Conservation (phyloP, 2,797 vertebrate species). For the Ptychadena robeensis region DNA sequence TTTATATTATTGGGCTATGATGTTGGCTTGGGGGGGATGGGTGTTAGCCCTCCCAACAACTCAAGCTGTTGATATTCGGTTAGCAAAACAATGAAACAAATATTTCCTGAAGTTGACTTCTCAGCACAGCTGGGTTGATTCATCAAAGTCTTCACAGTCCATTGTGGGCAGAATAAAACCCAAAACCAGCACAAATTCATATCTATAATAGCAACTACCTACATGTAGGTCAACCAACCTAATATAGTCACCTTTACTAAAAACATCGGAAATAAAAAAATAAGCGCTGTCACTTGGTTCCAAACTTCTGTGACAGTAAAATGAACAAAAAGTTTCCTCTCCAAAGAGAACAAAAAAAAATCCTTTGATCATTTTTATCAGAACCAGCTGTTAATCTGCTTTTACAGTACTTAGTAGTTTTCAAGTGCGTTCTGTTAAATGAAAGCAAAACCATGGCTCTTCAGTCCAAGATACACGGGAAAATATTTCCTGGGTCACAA, state of each 20-base stretch:
- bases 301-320: constrained; percentile 37
- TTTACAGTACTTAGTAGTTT: constrained; percentile 21
- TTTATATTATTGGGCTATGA: too few relatives aligned
- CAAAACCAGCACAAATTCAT: not conserved
- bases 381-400: constrained; percentile 39
- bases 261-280: not conserved
- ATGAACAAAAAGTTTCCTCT: constrained; percentile 10
- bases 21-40: too few relatives aligned
- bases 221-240: constrained; percentile 3
- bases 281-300: constrained; percentile 2
- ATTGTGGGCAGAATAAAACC: not conserved
- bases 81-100: not conserved
- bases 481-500: not conserved
- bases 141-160: constrained; percentile 2
- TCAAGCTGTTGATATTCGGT: constrained; percentile 29
- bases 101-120: constrained; percentile 2
- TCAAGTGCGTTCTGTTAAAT: constrained; percentile 1
- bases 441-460: not conserved
- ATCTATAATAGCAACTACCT: constrained; percentile 9
- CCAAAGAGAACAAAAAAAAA: constrained; percentile 7
- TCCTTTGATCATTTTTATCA: constrained; percentile 37
- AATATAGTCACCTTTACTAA: constrained; percentile 9
- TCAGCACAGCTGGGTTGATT: constrained; percentile 18
- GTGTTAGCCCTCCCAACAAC: not conserved
- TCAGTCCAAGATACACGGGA: not conserved